A percentile compares a stretch with the other conserved stretches of the same genome.
Evolutionary conservation across 2,113 vertebrate genomes (phyloP).

Genomic region (Cyanoderma ruficeps): DNA sequence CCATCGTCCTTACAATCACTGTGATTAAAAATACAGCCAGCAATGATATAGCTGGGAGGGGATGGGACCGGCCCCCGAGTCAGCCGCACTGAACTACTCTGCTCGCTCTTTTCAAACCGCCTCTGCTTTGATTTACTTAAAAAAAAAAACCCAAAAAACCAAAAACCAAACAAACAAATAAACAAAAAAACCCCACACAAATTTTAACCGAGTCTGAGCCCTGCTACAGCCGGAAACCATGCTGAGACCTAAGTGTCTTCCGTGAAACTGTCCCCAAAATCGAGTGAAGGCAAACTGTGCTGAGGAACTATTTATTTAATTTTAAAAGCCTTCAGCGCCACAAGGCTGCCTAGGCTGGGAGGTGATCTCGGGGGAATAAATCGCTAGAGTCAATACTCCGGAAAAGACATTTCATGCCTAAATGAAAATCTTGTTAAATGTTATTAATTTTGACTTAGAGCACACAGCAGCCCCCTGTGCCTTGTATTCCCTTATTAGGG

Average conservation of each 20-base stretch:
- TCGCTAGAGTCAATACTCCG: constrained; percentile 92
- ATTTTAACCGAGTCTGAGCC: neutral
- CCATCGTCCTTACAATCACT: neutral
- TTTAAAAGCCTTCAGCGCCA: constrained; percentile 35
- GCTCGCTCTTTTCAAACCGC: neutral
- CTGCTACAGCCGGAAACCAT: neutral
- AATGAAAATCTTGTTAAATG: constrained; percentile 99
- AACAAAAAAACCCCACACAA: neutral
- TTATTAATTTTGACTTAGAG: constrained; percentile 99
- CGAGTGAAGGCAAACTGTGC: neutral
- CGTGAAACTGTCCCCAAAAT: neutral
- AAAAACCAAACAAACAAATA: neutral
- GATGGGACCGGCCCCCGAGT: constrained; percentile 39
- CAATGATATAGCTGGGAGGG: neutral
- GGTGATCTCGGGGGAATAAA: constrained; percentile 85
- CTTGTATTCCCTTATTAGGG: constrained; percentile 99
- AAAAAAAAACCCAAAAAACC: neutral
- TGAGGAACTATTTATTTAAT: constrained; percentile 46
- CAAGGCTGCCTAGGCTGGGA: constrained; percentile 60
- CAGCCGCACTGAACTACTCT: neutral
- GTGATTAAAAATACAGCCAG: constrained; percentile 33
- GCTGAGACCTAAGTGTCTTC: neutral
- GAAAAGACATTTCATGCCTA: constrained; percentile 98
- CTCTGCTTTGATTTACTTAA: neutral
- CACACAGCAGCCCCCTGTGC: constrained; percentile 95